Conservation (phyloP, 1,140 invertebrate species). For the Drosophila triauraria region DNA sequence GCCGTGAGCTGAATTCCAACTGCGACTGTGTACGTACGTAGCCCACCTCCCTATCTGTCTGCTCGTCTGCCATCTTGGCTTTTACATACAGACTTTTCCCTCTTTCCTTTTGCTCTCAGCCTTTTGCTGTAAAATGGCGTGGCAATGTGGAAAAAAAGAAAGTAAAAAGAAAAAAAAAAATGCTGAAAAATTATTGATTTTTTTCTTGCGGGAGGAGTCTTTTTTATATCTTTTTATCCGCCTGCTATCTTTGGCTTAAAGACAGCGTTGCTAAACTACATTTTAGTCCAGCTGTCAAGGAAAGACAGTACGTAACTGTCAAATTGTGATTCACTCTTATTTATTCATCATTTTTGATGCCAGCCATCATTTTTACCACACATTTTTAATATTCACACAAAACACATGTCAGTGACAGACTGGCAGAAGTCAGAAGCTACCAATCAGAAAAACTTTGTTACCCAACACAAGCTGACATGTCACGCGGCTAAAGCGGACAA, state of each 20-base stretch:
- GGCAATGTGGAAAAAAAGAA: constrained; percentile 52
- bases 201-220: constrained; percentile 6
- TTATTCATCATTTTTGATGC: constrained; percentile 73
- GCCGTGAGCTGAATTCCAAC: constrained; percentile 70
- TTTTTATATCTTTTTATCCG: background rate
- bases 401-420: constrained; percentile 43
- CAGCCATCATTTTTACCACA: constrained; percentile 59
- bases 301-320: constrained; percentile 50
- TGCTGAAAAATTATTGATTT: constrained; percentile 66
- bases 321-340: constrained; percentile 65
- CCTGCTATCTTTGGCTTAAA: constrained; percentile 25
- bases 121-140: constrained; percentile 66
- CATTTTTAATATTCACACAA: constrained; percentile 54
- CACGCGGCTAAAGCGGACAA: constrained; percentile 41
- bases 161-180: background rate
- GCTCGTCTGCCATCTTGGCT: constrained; percentile 68
- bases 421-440: constrained; percentile 29
- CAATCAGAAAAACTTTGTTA: constrained; percentile 42
- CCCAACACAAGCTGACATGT: constrained; percentile 43
- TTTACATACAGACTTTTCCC: constrained; percentile 30
- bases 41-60: constrained; percentile 32
- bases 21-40: constrained; percentile 9
- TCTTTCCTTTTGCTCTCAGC: constrained; percentile 6
- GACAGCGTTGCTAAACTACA: constrained; percentile 40
- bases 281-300: constrained; percentile 57